Base-by-base conservation (phyloP, 1,140 invertebrate genomes). In the Zophobas morio region DNA sequence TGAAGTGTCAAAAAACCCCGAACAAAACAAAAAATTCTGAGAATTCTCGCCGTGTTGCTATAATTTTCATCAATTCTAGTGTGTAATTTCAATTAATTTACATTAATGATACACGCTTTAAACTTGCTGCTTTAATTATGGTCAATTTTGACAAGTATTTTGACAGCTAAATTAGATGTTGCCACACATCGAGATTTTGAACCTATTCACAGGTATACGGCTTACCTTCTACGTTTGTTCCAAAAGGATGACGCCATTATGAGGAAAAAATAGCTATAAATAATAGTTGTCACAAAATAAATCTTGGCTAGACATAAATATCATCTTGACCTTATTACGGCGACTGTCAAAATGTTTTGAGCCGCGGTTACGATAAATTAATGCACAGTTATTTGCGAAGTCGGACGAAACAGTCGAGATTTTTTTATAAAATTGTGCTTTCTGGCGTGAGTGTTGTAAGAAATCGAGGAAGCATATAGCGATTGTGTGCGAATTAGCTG, bases 401-500 rank as follows among this genome's bases (percentile, higher is more conserved):
- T 46, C 42, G 42, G 3, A 46, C 6, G 3, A 8, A 4, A 3
- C 6, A 46, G 3, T 3, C 42, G 42, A 4, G 3, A 8, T 46
- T 46, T 4, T 46, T 51, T 2, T 51, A 51, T 51, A 51, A 51
- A 51, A 51, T 20, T 51, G 49, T 51, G 49, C 20, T 20, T 51
- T 3, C 42, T 8, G 8, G 3, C 8, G 42, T 46, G n/a, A 33
- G 75, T 78, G 20, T 80, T 80, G 79, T 71, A 51, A 81, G 80
- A 81, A 79, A 81, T 79, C 78, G 80, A 81, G 80, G 80, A 81
- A 81, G 80, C 78, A 81, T 39, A 36, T 42, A 33, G 57, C n/a
- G 4, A n/a, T 51, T 51, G 49, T 6, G n/a, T 6, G 49, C 20
- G 49, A 20, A 51, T 51, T 46, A 51, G 49, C 49, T 6, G 49